Evolutionary conservation across 2,888 invertebrate genomes (phyloP), one percentile per base, ranked within the genome.

Genomic region (Nezara viridula): DNA sequence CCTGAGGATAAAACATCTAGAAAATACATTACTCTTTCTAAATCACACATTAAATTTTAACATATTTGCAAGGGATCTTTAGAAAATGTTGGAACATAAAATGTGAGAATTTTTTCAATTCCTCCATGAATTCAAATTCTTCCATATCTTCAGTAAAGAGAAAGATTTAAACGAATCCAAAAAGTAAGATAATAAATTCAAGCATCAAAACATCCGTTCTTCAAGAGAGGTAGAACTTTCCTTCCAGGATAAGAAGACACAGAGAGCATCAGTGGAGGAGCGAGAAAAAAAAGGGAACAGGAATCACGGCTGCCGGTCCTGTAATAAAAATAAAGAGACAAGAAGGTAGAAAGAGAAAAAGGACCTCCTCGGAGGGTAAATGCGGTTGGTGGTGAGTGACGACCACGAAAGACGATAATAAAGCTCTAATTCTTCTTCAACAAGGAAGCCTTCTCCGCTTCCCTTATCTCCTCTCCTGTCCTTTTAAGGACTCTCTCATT

Each of bases 351-450:
- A 32, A 27, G 60, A 27, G n/a, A n/a, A 55, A 55, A 55, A 55
- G 55, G 55, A 7, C 2, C n/a, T 10, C 55, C 6, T 9, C 9
- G 55, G 27, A 32, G 27, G 27, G n/a, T 60, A 60, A 60, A 60
- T 60, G 60, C 16, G 60, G 60, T 60, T 27, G 27, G 60, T 16
- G 60, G 27, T 27, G 60, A 60, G 60, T 60, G 60, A 60, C 60
- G 60, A 60, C 60, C 60, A 60, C 27, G 60, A 16, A 14, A 5
- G 27, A 27, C 60, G 27, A 60, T 60, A 60, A 27, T 60, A 60
- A 60, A 60, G 14, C 60, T 60, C 60, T 60, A 60, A 60, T 60
- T 60, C 60, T 60, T 60, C 60, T 60, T 60, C 27, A 60, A 60
- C 60, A 60, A 60, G 60, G 60, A 60, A 60, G 60, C 16, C 60